A percentile compares a stretch with the other conserved stretches of the same genome.
These are phyloP conservation scores for Pseudomyrmex concolor DNA, from an alignment of 1,140 invertebrate species.

Conservation along the genomic window DNA sequence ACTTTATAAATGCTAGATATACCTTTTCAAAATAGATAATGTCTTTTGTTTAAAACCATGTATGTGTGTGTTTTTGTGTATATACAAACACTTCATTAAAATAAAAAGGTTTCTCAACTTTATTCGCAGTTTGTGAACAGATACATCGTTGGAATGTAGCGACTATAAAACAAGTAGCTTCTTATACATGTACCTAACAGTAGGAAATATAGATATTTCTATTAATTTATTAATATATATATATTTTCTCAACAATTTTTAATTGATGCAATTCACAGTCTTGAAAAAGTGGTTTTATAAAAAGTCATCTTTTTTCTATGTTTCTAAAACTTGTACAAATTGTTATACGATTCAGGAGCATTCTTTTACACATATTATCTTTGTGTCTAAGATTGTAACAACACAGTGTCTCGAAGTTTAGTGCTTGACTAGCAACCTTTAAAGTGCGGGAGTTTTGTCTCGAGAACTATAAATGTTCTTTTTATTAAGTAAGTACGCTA, in stretches of 20 bases:
- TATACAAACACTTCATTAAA: conserved; percentile 56
- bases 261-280: conserved; percentile 60
- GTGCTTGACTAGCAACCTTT: conserved; percentile 65
- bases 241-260: conserved; percentile 52
- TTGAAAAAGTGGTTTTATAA: conserved; percentile 67
- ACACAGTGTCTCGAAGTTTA: conserved; percentile 33
- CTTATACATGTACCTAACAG: conserved; percentile 10
- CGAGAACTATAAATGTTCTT: conserved; percentile 44
- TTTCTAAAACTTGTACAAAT: conserved; percentile 67
- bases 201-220: conserved; percentile 1
- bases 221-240: background rate
- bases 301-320: conserved; percentile 57
- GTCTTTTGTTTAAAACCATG: no score
- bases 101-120: conserved; percentile 69
- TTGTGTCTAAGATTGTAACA: conserved; percentile 6
- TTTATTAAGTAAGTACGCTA: conserved; percentile 72
- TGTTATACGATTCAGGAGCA: conserved; percentile 44
- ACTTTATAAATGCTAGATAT: no score
- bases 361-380: conserved; percentile 54
- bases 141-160: conserved; percentile 67
- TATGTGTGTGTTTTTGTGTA: background rate
- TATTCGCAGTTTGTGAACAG: conserved; percentile 62
- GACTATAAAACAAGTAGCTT: conserved; percentile 52
- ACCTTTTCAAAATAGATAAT: no score
- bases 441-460: conserved; percentile 57